Base-by-base conservation (phyloP, 2,888 invertebrate species). In the Stenoptilia bipunctidactyla region DNA sequence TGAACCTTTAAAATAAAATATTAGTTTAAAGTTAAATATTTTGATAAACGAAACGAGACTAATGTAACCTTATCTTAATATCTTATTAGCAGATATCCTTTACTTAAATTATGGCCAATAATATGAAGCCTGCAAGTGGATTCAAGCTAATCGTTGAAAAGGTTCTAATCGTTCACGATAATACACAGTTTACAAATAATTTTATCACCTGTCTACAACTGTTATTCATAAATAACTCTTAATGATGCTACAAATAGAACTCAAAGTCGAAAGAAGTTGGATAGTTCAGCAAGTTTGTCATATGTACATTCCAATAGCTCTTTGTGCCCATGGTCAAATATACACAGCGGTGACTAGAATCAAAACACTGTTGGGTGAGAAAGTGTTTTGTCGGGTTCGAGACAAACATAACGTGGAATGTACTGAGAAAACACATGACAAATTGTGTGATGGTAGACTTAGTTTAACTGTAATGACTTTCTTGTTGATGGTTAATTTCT, bases 101-200 rank as follows among this genome's bases (percentile, higher is more conserved):
- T n/a, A n/a, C n/a, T n/a, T n/a, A n/a, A n/a, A n/a, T n/a, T n/a
- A n/a, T n/a, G n/a, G n/a, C n/a, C n/a, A n/a, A n/a, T n/a, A n/a
- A n/a, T n/a, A n/a, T n/a, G n/a, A n/a, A n/a, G n/a, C n/a, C n/a
- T n/a, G 8, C 8, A 20, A 20, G 61, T 55, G 52, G 55, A 55
- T 59, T 63, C 57, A 56, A 55, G 58, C 58, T 64, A 63, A 66
- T 65, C 66, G 63, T 65, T 54, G 54, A 53, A 51, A 46, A 51
- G 56, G 50, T 56, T 54, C 10, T 30, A 30, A 30, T 30, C 30
- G n/a, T 30, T 12, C 12, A 30, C 12, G 30, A 30, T 12, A 30
- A 12, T 10, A 30, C 30, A 30, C n/a, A 30, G 6, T 20, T 20
- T 20, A 20, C 20, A 20, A 3, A 20, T 20, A 20, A 20, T 20